These are phyloP conservation scores for Cephus rjabovi DNA, from an alignment of 2,888 invertebrate genomes.

Conservation along the genomic window DNA sequence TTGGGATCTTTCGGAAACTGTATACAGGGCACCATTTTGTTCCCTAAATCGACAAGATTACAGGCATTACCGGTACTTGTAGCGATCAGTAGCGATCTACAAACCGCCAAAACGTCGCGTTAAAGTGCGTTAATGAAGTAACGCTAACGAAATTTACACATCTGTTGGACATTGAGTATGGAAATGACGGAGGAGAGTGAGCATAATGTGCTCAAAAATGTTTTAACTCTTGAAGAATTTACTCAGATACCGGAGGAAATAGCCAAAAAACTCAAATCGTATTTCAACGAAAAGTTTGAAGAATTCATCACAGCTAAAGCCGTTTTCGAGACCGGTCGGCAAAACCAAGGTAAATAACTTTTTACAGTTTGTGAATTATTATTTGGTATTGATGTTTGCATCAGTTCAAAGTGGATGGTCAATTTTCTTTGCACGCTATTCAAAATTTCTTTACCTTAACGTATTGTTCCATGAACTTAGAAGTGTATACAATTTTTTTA, in stretches of 20 bases:
- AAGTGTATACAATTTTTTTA: background rate
- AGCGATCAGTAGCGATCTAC: background rate
- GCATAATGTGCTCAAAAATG: conserved; percentile 61
- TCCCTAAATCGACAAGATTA: background rate
- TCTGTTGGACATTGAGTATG: conserved; percentile 30
- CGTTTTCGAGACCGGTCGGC: conserved; percentile 76
- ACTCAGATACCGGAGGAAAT: conserved; percentile 69
- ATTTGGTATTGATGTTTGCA: conserved; percentile 18
- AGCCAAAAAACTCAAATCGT: conserved; percentile 73
- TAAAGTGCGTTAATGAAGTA: background rate
- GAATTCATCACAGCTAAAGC: conserved; percentile 81
- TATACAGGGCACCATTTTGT: background rate
- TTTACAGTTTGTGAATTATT: conserved; percentile 3
- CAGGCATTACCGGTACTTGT: background rate
- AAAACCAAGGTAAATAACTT: conserved; percentile 71
- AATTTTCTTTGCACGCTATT: background rate
- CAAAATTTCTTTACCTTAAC: background rate
- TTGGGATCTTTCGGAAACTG: background rate
- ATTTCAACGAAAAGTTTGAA: conserved; percentile 74
- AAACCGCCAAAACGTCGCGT: background rate
- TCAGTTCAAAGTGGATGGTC: conserved; percentile 9
- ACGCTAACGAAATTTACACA: background rate
- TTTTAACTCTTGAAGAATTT: conserved; percentile 71
- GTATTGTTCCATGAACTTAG: background rate
- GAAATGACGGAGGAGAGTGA: conserved; percentile 62